Percentiles rank a stretch among this genome's conserved stretches.
Conservation (phyloP, 2,888 invertebrate genomes). For the Spisula subtruncata region DNA sequence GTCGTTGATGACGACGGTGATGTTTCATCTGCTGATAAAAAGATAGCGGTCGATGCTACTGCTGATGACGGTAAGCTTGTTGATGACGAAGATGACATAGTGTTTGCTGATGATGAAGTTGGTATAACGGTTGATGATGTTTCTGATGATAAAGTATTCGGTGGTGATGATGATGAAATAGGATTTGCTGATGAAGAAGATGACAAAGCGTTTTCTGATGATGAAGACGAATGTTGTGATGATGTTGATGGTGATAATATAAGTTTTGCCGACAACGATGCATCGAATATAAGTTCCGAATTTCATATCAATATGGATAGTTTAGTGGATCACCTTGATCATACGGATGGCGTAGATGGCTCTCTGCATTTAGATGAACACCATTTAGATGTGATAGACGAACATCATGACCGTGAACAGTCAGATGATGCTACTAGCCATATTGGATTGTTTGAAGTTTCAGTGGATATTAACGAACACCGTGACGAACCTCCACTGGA, state of each 20-base stretch:
- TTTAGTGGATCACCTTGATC: neutral
- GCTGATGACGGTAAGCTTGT: neutral
- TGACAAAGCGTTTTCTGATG: neutral
- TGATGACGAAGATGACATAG: neutral
- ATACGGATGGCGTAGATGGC: neutral
- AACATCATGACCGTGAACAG: neutral
- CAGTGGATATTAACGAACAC: slow-evolving; percentile 61
- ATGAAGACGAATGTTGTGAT: neutral
- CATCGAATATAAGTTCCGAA: neutral
- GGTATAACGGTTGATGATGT: neutral
- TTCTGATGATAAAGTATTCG: neutral
- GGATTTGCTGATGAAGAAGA: neutral
- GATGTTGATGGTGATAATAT: neutral
- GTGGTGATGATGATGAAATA: neutral
- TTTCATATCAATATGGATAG: neutral
- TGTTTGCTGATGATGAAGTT: neutral
- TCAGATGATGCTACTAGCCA: slow-evolving; percentile 9
- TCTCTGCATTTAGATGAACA: too few species aligned
- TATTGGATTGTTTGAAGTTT: slow-evolving; percentile 61
- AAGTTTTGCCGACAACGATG: neutral
- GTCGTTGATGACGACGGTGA: neutral
- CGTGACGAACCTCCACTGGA: slow-evolving; percentile 38
- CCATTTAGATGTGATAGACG: too few species aligned
- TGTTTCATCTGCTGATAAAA: neutral
- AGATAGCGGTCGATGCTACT: neutral